Conservation (phyloP, 2,888 invertebrate species). For the Macropis europaea region DNA sequence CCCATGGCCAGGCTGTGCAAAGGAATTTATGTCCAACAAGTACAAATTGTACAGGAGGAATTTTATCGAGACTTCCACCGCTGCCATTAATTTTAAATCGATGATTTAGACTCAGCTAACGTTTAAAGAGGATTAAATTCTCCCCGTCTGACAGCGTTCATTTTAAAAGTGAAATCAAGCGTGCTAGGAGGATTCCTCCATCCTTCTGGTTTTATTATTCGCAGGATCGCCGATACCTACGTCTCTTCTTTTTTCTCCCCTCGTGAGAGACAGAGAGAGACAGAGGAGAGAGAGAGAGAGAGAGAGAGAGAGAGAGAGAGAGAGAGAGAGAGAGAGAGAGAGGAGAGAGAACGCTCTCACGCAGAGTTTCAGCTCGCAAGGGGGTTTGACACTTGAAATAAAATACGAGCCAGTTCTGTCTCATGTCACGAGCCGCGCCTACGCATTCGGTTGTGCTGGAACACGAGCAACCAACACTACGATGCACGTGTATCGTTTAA, state of each 20-base stretch:
- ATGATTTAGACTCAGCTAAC: too few relatives aligned
- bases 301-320: too few relatives aligned
- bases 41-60: too few relatives aligned
- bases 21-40: too few relatives aligned
- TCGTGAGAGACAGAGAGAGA: too few relatives aligned
- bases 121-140: too few relatives aligned
- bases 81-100: too few relatives aligned
- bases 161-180: slow-evolving; percentile 2
- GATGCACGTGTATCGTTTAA: background rate
- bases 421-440: slow-evolving; percentile 68
- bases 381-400: slow-evolving; percentile 64
- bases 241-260: slow-evolving; percentile 16
- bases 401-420: slow-evolving; percentile 71
- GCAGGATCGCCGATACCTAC: slow-evolving; percentile 35
- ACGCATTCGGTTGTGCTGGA: slow-evolving; percentile 46
- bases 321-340: too few relatives aligned
- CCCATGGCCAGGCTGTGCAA: too few relatives aligned
- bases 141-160: background rate
- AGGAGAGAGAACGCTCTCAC: slow-evolving; percentile 61
- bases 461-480: background rate
- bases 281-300: too few relatives aligned
- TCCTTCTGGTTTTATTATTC: slow-evolving; percentile 40
- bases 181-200: slow-evolving; percentile 10
- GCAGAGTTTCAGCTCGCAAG: slow-evolving; percentile 61
- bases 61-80: too few relatives aligned